Percentiles rank a stretch among this genome's conserved stretches.
Conservation (phyloP, 2,113 vertebrate species). For the Hymenochirus boettgeri region DNA sequence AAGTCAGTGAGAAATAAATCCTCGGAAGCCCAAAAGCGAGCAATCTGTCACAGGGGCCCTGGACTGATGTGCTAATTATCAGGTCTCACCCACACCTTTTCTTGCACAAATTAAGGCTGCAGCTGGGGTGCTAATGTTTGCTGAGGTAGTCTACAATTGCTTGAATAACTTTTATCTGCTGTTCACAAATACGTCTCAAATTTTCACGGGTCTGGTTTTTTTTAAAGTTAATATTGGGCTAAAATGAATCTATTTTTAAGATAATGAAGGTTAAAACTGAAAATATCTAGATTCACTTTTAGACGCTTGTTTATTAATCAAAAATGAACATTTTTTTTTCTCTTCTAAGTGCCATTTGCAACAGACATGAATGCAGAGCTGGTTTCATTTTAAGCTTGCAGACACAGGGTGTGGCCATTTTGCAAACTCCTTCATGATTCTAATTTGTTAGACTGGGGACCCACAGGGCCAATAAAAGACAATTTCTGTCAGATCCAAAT, state of each 20-base stretch:
- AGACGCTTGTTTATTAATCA: no score
- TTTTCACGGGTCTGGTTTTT: neutral
- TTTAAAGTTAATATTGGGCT: neutral
- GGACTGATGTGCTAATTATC: conserved; percentile 36
- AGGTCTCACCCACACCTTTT: conserved; percentile 44
- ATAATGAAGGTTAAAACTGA: no score
- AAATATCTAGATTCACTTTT: no score
- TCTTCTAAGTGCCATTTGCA: no score
- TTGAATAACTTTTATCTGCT: conserved; percentile 59
- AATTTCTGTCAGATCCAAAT: no score
- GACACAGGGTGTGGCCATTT: no score
- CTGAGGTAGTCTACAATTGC: conserved; percentile 57
- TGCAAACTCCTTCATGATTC: no score
- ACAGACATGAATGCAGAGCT: no score
- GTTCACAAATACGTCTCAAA: conserved; percentile 14
- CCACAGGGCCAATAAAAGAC: no score
- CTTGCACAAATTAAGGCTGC: conserved; percentile 38
- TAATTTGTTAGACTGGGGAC: no score
- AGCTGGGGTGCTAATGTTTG: conserved; percentile 45
- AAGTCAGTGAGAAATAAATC: conserved; percentile 31
- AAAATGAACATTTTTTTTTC: no score
- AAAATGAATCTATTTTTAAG: neutral
- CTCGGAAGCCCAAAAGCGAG: conserved; percentile 39
- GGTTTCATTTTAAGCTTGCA: no score
- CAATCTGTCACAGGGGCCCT: conserved; percentile 24